Conservation (phyloP, 2,888 invertebrate species). For the Strigamia maritima region DNA sequence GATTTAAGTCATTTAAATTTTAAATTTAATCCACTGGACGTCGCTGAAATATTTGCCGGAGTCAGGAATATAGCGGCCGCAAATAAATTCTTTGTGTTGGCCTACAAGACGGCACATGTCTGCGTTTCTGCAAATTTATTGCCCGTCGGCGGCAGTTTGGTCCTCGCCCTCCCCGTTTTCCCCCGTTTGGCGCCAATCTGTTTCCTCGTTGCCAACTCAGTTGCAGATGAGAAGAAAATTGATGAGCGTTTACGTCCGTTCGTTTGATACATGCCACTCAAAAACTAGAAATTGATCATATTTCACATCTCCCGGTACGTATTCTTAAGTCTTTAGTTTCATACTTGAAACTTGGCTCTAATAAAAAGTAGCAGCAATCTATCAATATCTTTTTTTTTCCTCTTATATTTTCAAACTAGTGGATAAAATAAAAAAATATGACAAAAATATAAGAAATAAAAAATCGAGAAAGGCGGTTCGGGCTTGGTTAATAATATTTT, state of each 20-base stretch:
- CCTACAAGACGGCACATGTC: conserved; percentile 14
- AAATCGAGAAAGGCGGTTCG: too few species aligned
- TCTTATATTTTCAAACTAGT: background rate
- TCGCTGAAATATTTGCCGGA: background rate
- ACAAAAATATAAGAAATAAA: too few species aligned
- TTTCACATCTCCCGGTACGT: background rate
- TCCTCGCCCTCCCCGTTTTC: background rate
- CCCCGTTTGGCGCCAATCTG: conserved; percentile 32
- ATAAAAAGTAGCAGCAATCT: background rate
- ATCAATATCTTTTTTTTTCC: background rate
- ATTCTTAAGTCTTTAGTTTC: conserved; percentile 8
- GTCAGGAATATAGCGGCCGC: background rate
- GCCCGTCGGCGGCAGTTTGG: conserved; percentile 26
- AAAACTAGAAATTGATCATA: background rate
- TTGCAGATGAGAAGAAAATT: conserved; percentile 26
- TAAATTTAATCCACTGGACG: background rate
- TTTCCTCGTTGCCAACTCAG: conserved; percentile 29
- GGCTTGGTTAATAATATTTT: too few species aligned
- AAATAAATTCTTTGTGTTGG: conserved; percentile 22
- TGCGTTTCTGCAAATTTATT: background rate
- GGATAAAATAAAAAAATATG: background rate
- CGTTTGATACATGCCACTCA: background rate
- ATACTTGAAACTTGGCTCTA: background rate
- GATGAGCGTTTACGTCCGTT: conserved; percentile 5
- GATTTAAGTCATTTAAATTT: background rate